These are phyloP conservation scores for Orcinus orca DNA, from an alignment of 2,113 vertebrate genomes.

Conservation along the genomic window DNA sequence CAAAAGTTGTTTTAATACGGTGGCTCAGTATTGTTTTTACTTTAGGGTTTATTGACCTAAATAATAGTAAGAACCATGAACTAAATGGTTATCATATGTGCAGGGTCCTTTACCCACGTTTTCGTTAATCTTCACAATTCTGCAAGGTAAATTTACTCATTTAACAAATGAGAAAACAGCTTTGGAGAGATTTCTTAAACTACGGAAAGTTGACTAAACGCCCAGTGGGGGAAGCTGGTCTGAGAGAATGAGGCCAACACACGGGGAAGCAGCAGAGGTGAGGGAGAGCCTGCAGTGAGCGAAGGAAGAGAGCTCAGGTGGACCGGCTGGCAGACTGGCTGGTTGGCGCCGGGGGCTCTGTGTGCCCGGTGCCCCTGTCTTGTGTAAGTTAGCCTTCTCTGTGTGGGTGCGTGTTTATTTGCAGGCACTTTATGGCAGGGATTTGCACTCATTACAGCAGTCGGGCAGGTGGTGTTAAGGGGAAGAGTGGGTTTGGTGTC, in stretches of 20 bases:
- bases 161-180: not conserved
- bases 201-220: not conserved
- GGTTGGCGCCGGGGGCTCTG: not conserved
- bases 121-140: not conserved
- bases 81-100: not conserved
- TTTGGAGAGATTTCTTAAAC: not conserved
- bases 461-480: not conserved
- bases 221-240: not conserved
- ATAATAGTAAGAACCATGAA: not conserved
- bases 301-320: not conserved
- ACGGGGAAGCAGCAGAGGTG: not conserved
- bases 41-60: not conserved
- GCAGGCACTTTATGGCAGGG: not conserved
- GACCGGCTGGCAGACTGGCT: not conserved
- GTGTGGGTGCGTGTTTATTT: not conserved
- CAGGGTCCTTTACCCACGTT: not conserved
- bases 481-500: not conserved
- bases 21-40: not conserved
- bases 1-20: not conserved
- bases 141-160: not conserved
- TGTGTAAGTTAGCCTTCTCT: not conserved
- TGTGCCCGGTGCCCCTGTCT: accelerated
- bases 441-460: not conserved
- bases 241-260: not conserved
- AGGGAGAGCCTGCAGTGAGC: too few relatives aligned